These are phyloP conservation scores for Galemys pyrenaicus DNA, from an alignment of 2,113 vertebrate genomes.

Conservation along the genomic window DNA sequence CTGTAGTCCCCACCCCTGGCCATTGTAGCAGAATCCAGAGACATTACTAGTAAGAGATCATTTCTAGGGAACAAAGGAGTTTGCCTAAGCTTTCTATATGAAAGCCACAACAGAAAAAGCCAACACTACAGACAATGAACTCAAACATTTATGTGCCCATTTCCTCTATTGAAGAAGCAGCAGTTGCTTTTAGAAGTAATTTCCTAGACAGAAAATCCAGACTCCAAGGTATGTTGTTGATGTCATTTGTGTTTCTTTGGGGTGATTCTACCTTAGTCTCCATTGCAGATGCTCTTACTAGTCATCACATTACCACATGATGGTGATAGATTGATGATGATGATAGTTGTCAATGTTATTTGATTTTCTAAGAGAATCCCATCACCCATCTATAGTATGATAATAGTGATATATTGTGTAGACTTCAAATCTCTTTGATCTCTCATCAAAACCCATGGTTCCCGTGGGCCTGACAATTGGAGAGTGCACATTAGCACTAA, in stretches of 20 bases:
- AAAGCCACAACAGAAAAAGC: conserved; percentile 36
- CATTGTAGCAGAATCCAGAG: not conserved
- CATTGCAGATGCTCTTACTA: not conserved
- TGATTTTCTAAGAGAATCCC: not conserved
- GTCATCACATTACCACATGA: not conserved
- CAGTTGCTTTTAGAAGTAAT: not conserved
- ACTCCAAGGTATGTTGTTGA: not conserved
- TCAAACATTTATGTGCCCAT: not conserved
- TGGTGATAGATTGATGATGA: not conserved
- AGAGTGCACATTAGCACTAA: not conserved
- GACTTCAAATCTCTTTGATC: not conserved
- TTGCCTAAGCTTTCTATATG: not conserved
- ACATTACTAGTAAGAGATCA: not conserved
- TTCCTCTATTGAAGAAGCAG: not conserved
- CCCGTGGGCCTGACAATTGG: not conserved
- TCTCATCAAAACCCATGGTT: not conserved
- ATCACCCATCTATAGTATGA: not conserved
- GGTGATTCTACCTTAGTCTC: not conserved
- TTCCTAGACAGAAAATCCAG: not conserved
- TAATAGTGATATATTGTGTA: not conserved
- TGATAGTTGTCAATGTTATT: not conserved
- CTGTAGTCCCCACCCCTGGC: not conserved
- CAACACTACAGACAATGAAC: not conserved
- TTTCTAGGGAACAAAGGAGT: not conserved
- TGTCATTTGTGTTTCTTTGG: not conserved